A percentile compares a stretch with the other conserved stretches of the same genome.
These are phyloP conservation scores for Polymixis flavicincta DNA, from an alignment of 2,888 invertebrate species.

Conservation along the genomic window DNA sequence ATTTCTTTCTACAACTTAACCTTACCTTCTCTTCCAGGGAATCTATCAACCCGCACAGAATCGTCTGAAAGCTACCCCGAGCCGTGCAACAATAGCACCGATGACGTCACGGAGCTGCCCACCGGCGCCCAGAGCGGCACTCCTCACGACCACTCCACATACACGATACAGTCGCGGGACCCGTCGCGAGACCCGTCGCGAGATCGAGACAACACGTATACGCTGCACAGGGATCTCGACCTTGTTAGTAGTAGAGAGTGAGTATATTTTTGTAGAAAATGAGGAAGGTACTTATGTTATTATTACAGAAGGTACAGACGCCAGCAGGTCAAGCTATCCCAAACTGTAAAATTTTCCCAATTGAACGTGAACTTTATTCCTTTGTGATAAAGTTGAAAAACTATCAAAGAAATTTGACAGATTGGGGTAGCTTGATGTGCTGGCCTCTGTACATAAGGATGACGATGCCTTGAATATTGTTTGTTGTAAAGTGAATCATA, in stretches of 20 bases:
- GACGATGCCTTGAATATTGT: neutral
- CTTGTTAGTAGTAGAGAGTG: conserved; percentile 81
- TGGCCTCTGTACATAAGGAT: neutral
- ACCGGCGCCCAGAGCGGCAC: conserved; percentile 71
- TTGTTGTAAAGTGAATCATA: neutral
- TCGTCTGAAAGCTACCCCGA: conserved; percentile 88
- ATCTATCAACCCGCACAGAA: conserved; percentile 81
- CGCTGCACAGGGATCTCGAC: conserved; percentile 78
- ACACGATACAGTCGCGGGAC: conserved; percentile 71
- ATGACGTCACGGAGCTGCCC: conserved; percentile 82
- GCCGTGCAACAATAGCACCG: conserved; percentile 86
- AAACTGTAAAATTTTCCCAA: too few species aligned
- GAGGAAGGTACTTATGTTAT: conserved; percentile 14
- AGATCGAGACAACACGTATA: conserved; percentile 77
- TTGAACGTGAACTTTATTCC: too few species aligned
- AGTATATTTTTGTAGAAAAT: conserved; percentile 66
- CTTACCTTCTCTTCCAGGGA: conserved; percentile 73
- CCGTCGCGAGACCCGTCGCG: conserved; percentile 55
- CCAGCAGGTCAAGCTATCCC: too few species aligned
- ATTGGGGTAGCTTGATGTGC: too few species aligned
- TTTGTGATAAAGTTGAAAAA: too few species aligned
- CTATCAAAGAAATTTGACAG: too few species aligned
- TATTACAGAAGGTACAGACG: conserved; percentile 25
- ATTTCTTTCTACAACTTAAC: neutral
- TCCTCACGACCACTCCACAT: conserved; percentile 71